Percentiles rank a stretch among this genome's conserved stretches.
Conservation (phyloP, 2,797 vertebrate species). For the Crenuchus spilurus region DNA sequence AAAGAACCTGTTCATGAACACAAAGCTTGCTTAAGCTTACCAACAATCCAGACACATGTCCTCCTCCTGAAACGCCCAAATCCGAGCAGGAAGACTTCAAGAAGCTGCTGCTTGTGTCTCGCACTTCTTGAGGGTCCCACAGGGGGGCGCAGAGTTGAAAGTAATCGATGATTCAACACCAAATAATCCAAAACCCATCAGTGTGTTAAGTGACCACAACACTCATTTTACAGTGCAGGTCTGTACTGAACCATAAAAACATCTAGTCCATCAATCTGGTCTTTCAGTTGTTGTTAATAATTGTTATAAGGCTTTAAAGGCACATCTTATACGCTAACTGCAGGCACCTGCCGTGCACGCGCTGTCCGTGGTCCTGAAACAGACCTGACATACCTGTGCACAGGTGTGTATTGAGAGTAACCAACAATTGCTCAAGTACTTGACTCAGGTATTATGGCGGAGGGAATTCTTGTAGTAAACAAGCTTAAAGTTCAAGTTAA, state of each 20-base stretch:
- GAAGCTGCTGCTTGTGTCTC: background rate
- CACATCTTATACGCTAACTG: too few relatives aligned
- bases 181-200: background rate
- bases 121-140: slow-evolving; percentile 31
- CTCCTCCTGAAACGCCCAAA: too few relatives aligned
- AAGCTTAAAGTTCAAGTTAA: too few relatives aligned
- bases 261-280: too few relatives aligned
- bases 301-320: too few relatives aligned
- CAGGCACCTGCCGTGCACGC: slow-evolving; percentile 8
- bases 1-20: background rate
- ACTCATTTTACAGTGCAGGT: background rate
- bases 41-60: background rate
- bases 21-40: background rate
- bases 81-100: too few relatives aligned
- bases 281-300: too few relatives aligned
- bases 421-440: background rate
- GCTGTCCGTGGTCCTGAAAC: slow-evolving; percentile 77
- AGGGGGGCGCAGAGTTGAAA: slow-evolving; percentile 55
- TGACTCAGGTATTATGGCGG: background rate
- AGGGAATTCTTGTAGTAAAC: too few relatives aligned
- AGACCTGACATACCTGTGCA: slow-evolving; percentile 30
- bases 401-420: background rate
- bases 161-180: slow-evolving; percentile 16
- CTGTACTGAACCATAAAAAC: too few relatives aligned
- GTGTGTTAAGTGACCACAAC: background rate